Conservation (phyloP, 2,113 vertebrate species). For the Anser brachyrhynchus region DNA sequence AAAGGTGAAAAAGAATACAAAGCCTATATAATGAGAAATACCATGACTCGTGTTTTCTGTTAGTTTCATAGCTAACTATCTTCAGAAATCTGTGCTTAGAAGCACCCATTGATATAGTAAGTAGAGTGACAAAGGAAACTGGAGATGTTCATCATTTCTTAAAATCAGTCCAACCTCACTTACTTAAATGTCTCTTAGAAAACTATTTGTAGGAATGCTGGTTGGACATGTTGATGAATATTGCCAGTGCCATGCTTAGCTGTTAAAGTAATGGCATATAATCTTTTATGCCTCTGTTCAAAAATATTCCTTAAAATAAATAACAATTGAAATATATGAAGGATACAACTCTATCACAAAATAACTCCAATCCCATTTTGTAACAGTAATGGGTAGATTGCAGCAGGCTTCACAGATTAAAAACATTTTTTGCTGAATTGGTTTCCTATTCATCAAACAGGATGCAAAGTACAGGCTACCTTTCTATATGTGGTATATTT, state of each 20-base stretch:
- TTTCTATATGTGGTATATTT: background rate
- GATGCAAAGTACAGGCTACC: background rate
- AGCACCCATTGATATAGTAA: background rate
- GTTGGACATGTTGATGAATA: slow-evolving; percentile 26
- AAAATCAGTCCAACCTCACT: background rate
- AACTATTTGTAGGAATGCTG: slow-evolving; percentile 35
- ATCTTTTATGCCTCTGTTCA: slow-evolving; percentile 39
- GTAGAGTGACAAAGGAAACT: background rate
- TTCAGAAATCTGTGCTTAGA: slow-evolving; percentile 10
- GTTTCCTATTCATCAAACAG: slow-evolving; percentile 12
- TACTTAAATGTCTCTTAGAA: slow-evolving; percentile 27
- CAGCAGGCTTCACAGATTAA: slow-evolving; percentile 26
- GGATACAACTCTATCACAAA: background rate
- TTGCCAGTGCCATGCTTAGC: slow-evolving; percentile 40
- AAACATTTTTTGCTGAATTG: slow-evolving; percentile 31
- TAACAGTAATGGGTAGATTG: slow-evolving; percentile 3
- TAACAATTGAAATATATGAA: slow-evolving; percentile 58
- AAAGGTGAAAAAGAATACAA: rapidly evolving
- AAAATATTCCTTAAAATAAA: slow-evolving; percentile 64
- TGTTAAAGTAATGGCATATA: slow-evolving; percentile 54
- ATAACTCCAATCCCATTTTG: slow-evolving; percentile 35
- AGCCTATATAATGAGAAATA: background rate
- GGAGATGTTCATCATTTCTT: slow-evolving; percentile 2
- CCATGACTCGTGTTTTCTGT: background rate
- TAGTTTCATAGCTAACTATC: background rate